Evolutionary conservation across 2,797 vertebrate genomes (phyloP).

Genomic region (Cynopterus sphinx): DNA sequence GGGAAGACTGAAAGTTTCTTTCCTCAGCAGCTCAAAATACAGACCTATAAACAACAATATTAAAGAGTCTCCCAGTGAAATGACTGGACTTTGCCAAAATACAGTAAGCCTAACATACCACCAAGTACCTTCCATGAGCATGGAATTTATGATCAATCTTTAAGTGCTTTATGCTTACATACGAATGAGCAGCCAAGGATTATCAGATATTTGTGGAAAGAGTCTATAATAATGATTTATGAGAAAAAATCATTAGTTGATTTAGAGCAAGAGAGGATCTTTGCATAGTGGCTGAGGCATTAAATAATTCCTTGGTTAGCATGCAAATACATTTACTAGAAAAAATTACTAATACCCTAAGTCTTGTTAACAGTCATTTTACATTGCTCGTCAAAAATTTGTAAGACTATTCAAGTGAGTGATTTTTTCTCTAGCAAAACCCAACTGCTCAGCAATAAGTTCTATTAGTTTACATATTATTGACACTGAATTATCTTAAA

Average conservation of each 20-base stretch:
- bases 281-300: not conserved
- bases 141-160: not conserved
- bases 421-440: not conserved
- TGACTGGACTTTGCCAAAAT: not conserved
- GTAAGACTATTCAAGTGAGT: not conserved
- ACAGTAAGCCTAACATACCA: not conserved
- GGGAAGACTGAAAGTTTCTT: not conserved
- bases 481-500: not conserved
- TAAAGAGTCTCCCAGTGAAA: not conserved
- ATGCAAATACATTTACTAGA: not conserved
- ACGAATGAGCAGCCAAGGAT: not conserved
- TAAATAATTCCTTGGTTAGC: not conserved
- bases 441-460: not conserved
- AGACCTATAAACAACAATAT: not conserved
- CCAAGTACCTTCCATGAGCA: no score
- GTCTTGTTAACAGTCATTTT: not conserved
- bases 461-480: not conserved
- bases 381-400: not conserved
- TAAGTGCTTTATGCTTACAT: not conserved
- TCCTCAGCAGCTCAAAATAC: not conserved
- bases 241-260: not conserved
- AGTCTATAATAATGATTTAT: not conserved
- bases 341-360: not conserved
- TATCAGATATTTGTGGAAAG: not conserved
- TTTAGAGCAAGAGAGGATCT: not conserved